Evolutionary conservation across 2,888 invertebrate genomes (phyloP).

Genomic region (Pherbina coryleti): DNA sequence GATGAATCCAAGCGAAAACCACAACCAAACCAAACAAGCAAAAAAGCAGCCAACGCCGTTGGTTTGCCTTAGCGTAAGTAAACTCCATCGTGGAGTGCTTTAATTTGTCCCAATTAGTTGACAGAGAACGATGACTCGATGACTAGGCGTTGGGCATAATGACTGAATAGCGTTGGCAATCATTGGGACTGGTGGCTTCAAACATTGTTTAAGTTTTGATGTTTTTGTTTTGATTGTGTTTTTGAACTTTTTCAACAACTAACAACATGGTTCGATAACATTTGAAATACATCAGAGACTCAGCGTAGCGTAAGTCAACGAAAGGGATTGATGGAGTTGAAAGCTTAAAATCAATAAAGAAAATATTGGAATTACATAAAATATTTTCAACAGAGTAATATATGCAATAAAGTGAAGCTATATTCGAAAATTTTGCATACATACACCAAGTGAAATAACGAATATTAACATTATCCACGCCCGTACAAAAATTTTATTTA

Average conservation of each 20-base stretch:
- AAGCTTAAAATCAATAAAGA: too few species aligned
- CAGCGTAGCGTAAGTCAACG: conserved; percentile 13
- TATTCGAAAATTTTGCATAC: too few species aligned
- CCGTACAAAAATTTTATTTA: too few species aligned
- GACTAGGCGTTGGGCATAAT: conserved; percentile 40
- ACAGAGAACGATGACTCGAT: conserved; percentile 64
- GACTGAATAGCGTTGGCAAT: conserved; percentile 7
- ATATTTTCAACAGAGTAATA: too few species aligned
- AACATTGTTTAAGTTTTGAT: not conserved
- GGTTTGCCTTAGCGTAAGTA: not conserved
- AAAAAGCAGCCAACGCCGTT: conserved; percentile 42
- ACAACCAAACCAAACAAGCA: not conserved
- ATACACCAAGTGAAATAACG: too few species aligned
- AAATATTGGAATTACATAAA: too few species aligned
- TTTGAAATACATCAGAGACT: conserved; percentile 18
- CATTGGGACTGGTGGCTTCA: not conserved
- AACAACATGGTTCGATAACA: conserved; percentile 26
- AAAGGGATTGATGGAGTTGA: not conserved
- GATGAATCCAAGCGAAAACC: conserved; percentile 15
- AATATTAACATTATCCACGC: too few species aligned
- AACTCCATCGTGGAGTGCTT: not conserved
- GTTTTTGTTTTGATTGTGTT: conserved; percentile 11
- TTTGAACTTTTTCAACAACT: conserved; percentile 7
- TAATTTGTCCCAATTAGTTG: conserved; percentile 68
- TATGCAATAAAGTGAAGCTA: too few species aligned